These are phyloP conservation scores for Ceratotherium simum DNA, from an alignment of 2,113 vertebrate species.

Conservation along the genomic window DNA sequence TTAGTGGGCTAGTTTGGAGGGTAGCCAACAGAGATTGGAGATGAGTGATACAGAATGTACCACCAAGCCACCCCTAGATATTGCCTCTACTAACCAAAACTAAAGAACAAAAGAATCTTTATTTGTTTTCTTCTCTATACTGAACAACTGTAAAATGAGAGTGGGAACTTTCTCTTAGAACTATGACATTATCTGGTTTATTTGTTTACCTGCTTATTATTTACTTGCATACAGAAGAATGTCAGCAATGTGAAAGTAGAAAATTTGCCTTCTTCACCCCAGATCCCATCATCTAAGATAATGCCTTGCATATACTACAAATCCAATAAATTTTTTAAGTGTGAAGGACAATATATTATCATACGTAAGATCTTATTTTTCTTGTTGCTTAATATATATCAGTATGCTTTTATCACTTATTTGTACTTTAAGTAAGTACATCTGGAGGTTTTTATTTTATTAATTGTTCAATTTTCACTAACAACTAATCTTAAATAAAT, in stretches of 20 bases:
- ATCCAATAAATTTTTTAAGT: neutral
- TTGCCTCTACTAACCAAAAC: neutral
- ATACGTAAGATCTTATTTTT: neutral
- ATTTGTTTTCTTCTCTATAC: neutral
- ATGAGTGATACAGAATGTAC: neutral
- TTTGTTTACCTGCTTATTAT: neutral
- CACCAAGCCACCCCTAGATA: neutral
- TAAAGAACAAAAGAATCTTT: neutral
- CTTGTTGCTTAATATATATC: neutral
- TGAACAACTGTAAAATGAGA: neutral
- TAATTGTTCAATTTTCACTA: neutral
- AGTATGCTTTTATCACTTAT: neutral
- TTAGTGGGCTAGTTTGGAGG: neutral
- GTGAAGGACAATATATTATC: neutral
- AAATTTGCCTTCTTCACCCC: neutral
- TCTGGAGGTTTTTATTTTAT: neutral
- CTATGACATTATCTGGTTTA: neutral
- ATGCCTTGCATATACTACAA: neutral
- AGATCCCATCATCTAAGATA: neutral
- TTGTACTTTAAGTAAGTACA: neutral
- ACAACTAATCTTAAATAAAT: neutral
- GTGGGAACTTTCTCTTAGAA: neutral
- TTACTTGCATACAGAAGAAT: neutral
- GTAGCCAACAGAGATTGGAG: neutral
- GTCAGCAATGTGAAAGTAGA: neutral